Evolutionary conservation across 2,113 vertebrate species (phyloP).

Genomic region (Myrmecobius fasciatus): DNA sequence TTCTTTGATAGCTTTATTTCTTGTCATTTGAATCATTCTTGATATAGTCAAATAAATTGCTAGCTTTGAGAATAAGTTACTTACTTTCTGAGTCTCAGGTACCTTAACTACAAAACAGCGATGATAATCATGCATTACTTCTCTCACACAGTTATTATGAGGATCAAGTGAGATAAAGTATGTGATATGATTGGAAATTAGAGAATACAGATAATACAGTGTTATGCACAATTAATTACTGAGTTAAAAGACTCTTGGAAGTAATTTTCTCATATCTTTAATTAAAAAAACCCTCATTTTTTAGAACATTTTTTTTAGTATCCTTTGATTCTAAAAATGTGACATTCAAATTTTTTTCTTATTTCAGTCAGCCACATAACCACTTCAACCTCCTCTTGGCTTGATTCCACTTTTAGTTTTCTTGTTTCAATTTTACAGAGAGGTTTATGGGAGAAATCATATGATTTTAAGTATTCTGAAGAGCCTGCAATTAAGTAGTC

Average conservation of each 20-base stretch:
- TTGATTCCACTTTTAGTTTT: background rate
- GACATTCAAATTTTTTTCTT: background rate
- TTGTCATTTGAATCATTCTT: conserved; percentile 18
- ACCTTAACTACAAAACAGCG: background rate
- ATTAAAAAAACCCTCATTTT: background rate
- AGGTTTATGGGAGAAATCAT: background rate
- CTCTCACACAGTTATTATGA: background rate
- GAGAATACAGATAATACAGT: background rate
- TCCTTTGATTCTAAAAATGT: background rate
- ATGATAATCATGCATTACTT: background rate
- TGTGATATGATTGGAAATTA: background rate
- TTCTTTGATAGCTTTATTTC: conserved; percentile 1
- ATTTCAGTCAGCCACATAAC: background rate
- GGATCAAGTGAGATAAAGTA: background rate
- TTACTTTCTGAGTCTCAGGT: background rate
- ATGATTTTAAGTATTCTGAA: background rate
- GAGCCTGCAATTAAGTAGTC: background rate
- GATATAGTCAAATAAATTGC: conserved; percentile 17
- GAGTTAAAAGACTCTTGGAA: background rate
- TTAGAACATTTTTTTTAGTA: background rate
- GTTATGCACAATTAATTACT: background rate
- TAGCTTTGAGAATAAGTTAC: background rate
- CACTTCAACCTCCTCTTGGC: background rate
- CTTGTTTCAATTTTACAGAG: background rate
- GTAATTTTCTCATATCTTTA: background rate